phyloP scores from a whole-genome alignment of 2,113 vertebrate genomes.

The Periophthalmodon schlosseri region DNA sequence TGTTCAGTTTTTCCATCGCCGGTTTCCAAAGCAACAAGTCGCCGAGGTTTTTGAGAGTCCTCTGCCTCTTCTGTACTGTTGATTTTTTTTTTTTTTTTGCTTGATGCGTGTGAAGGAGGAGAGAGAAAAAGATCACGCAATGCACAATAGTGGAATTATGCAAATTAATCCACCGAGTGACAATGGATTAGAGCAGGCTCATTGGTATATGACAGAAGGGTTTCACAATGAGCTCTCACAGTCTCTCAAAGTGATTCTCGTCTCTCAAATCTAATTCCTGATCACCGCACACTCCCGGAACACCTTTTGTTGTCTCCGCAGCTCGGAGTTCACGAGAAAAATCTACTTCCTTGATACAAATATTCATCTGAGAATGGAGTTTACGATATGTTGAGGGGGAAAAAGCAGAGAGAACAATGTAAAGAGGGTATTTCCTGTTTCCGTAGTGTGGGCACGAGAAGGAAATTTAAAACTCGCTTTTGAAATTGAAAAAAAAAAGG shows the following conservation, averaged over 20 bases:
- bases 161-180: constrained; percentile 70
- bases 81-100: neutral
- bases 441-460: too few relatives aligned
- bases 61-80: neutral
- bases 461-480: too few relatives aligned
- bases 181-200: constrained; percentile 69
- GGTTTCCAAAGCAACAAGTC: constrained; percentile 73
- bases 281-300: constrained; percentile 37
- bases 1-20: constrained; percentile 14
- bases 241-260: constrained; percentile 63
- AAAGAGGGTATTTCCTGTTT: neutral
- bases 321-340: constrained; percentile 27
- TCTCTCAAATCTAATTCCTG: constrained; percentile 57
- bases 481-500: too few relatives aligned
- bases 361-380: constrained; percentile 20
- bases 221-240: constrained; percentile 49
- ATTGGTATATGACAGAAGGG: constrained; percentile 58
- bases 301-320: constrained; percentile 35
- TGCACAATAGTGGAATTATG: constrained; percentile 74
- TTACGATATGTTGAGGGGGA: neutral
- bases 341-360: neutral
- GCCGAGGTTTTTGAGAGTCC: constrained; percentile 20
- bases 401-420: neutral
- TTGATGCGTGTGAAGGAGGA: constrained; percentile 40
- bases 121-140: constrained; percentile 51